A percentile compares a stretch with the other conserved stretches of the same genome.
These are phyloP conservation scores for Coleophora deauratella DNA, from an alignment of 2,888 invertebrate genomes.

Conservation along the genomic window DNA sequence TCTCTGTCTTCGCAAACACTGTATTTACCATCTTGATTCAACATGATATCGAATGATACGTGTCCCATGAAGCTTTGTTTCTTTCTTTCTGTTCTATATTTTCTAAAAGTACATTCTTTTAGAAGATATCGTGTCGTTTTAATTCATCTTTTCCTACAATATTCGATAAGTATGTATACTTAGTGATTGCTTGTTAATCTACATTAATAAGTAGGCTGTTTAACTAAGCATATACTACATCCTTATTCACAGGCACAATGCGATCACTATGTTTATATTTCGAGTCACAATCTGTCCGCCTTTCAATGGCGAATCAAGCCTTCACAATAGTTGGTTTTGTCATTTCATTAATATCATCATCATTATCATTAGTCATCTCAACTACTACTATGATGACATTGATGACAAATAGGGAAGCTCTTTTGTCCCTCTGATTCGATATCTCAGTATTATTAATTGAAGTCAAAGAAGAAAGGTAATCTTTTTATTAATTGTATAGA, in stretches of 20 bases:
- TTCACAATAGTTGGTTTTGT: slow-evolving; percentile 3
- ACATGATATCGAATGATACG: too few relatives aligned
- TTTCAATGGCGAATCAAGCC: slow-evolving; percentile 2
- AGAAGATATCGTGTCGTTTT: too few relatives aligned
- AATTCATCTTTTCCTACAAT: too few relatives aligned
- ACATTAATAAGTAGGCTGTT: too few relatives aligned
- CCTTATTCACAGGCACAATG: not conserved
- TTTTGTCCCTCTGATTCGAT: slow-evolving; percentile 1
- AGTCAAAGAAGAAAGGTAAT: not conserved
- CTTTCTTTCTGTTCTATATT: too few relatives aligned
- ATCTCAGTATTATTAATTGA: slow-evolving; percentile 3
- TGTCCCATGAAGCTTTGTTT: too few relatives aligned
- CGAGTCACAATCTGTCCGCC: slow-evolving; percentile 5
- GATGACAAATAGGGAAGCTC: slow-evolving; percentile 1
- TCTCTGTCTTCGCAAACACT: too few relatives aligned
- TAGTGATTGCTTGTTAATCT: too few relatives aligned
- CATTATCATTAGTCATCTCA: not conserved
- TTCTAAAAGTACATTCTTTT: too few relatives aligned
- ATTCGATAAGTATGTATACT: too few relatives aligned
- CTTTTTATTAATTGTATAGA: slow-evolving; percentile 3
- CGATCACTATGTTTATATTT: slow-evolving; percentile 5
- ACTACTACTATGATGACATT: not conserved
- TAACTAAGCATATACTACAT: slow-evolving; percentile 20
- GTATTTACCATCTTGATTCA: too few relatives aligned
- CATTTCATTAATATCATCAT: slow-evolving; percentile 8